phyloP scores from a whole-genome alignment of 37 sponge, comb jelly and placozoan species.

The Mnemiopsis leidyi region DNA sequence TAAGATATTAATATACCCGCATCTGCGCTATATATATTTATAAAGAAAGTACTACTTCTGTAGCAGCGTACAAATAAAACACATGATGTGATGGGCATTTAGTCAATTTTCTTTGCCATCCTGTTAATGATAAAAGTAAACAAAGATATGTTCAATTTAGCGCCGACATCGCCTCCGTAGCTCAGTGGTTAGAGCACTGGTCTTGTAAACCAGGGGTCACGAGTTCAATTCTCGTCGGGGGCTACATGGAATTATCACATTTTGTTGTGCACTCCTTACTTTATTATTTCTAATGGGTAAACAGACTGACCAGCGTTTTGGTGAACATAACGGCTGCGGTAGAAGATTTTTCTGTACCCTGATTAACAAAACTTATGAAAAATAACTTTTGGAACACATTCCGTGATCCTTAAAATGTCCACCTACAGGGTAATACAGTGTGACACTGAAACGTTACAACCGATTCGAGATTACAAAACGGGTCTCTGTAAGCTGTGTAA shows the following conservation, averaged over 20 bases:
- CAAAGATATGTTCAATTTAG: neutral
- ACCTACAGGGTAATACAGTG: slow-evolving; percentile 50
- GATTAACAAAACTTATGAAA: no score
- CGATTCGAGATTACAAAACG: neutral
- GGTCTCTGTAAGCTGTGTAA: slow-evolving; percentile 34
- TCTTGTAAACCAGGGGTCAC: slow-evolving; percentile 50
- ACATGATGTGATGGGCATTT: neutral
- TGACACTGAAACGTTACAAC: slow-evolving; percentile 14
- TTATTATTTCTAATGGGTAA: no score
- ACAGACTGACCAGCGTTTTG: no score
- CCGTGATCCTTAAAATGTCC: no score
- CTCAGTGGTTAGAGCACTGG: slow-evolving; percentile 55
- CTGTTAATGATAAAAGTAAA: neutral
- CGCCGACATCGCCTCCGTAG: neutral
- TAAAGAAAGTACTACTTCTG: no score
- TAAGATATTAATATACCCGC: no score
- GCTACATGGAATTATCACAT: no score
- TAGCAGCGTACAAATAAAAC: neutral
- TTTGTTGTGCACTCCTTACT: no score
- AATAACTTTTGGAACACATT: no score
- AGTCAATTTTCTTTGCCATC: neutral
- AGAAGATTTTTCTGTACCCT: no score
- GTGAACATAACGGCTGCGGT: no score
- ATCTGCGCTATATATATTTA: no score
- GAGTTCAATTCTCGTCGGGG: slow-evolving; percentile 30